A percentile compares a stretch with the other conserved stretches of the same genome.
These are phyloP conservation scores for Nesogale talazaci DNA, from an alignment of 2,113 vertebrate species.

Conservation along the genomic window DNA sequence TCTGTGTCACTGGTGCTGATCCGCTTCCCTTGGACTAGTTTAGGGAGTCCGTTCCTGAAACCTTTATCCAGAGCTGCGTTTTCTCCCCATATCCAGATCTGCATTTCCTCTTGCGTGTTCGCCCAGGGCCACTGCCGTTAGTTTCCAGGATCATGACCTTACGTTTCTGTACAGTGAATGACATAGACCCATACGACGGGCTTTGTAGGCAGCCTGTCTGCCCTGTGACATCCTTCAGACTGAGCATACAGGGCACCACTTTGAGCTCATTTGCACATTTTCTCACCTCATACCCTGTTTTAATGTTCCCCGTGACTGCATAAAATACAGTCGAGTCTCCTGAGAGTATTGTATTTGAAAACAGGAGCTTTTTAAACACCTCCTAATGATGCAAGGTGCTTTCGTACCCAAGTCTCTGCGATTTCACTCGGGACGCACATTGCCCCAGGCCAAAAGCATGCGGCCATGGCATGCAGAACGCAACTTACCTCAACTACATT, in stretches of 20 bases:
- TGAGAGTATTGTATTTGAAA: not conserved
- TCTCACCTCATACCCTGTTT: not conserved
- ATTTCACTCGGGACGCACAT: not conserved
- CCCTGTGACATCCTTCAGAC: not conserved
- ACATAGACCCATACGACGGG: not conserved
- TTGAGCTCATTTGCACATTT: not conserved
- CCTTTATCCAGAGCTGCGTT: not conserved
- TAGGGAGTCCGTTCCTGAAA: not conserved
- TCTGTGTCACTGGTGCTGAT: conserved; percentile 7
- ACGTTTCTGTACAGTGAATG: not conserved
- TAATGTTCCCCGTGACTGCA: not conserved
- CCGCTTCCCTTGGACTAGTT: not conserved
- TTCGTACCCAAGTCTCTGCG: not conserved
- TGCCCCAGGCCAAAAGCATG: no score
- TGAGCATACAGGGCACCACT: not conserved
- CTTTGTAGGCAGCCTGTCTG: not conserved
- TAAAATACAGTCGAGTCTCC: not conserved
- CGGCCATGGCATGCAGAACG: no score
- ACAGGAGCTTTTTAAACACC: not conserved
- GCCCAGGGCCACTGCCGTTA: not conserved
- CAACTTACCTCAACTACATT: no score
- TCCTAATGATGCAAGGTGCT: not conserved
- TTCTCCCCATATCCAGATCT: not conserved
- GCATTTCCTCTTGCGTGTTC: conserved; percentile 28
- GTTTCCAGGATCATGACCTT: conserved; percentile 19